A percentile compares a stretch with the other conserved stretches of the same genome.
phyloP scores from a whole-genome alignment of 2,888 invertebrate genomes.

The Volucella inflata region DNA sequence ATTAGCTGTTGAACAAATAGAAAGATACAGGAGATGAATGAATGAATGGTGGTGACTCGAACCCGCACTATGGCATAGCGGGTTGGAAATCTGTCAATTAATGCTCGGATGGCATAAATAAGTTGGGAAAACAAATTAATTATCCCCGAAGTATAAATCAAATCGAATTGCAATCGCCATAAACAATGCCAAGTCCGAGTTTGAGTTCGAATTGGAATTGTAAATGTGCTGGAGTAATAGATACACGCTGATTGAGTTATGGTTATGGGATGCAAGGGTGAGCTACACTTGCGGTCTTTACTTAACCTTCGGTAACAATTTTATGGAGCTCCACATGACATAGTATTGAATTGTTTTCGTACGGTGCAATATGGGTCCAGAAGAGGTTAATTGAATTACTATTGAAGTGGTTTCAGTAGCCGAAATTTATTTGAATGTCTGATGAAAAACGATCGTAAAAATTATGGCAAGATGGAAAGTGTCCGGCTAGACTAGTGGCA shows the following conservation, averaged over 20 bases:
- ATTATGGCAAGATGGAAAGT: no score
- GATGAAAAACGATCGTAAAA: no score
- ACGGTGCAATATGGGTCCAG: background rate
- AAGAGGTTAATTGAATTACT: slow-evolving; percentile 13
- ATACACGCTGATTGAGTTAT: slow-evolving; percentile 66
- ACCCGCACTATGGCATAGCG: slow-evolving; percentile 21
- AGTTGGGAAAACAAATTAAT: slow-evolving; percentile 76
- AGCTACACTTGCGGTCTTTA: slow-evolving; percentile 32
- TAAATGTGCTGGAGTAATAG: slow-evolving; percentile 54
- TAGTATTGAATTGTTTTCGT: background rate
- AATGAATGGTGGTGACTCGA: slow-evolving; percentile 24
- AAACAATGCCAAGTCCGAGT: slow-evolving; percentile 69
- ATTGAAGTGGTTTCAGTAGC: no score
- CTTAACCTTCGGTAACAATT: slow-evolving; percentile 29
- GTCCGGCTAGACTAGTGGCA: no score
- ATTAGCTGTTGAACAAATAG: background rate
- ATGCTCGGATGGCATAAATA: slow-evolving; percentile 72
- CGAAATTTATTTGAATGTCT: no score
- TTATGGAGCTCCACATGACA: no score
- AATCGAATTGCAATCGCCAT: slow-evolving; percentile 76
- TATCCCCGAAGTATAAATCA: slow-evolving; percentile 75
- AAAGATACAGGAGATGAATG: slow-evolving; percentile 24
- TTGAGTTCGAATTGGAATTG: slow-evolving; percentile 65
- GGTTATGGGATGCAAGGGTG: slow-evolving; percentile 53
- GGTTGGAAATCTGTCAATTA: slow-evolving; percentile 75